Percentiles rank a stretch among this genome's conserved stretches.
phyloP scores from a whole-genome alignment of 2,888 invertebrate genomes.

The Steinernema hermaphroditum region DNA sequence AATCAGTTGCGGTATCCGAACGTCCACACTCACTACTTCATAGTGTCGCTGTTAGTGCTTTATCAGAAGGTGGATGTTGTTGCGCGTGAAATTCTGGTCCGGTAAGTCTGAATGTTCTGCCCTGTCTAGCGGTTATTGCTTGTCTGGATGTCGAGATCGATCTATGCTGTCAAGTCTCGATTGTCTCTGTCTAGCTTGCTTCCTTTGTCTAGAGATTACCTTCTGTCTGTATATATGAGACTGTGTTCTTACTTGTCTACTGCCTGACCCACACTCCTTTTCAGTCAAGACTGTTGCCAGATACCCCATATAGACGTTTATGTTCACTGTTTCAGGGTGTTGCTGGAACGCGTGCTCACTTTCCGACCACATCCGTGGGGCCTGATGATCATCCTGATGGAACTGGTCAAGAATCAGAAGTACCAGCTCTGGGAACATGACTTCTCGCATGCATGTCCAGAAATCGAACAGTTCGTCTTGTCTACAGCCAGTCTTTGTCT shows the following conservation, averaged over 20 bases:
- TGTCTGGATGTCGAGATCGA: background rate
- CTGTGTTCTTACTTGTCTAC: background rate
- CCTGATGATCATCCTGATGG: slow-evolving; percentile 92
- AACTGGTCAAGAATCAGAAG: slow-evolving; percentile 92
- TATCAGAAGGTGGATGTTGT: background rate
- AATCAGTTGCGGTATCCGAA: slow-evolving; percentile 28
- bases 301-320: no score
- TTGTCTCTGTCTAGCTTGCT: background rate
- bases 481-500: background rate
- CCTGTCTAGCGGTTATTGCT: background rate
- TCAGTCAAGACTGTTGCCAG: no score
- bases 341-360: slow-evolving; percentile 88
- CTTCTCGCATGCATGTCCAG: slow-evolving; percentile 96
- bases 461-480: slow-evolving; percentile 66
- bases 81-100: background rate
- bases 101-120: background rate
- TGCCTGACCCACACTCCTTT: background rate
- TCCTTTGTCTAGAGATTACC: background rate
- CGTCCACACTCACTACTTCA: slow-evolving; percentile 18
- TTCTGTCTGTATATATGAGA: background rate
- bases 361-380: slow-evolving; percentile 99
- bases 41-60: background rate
- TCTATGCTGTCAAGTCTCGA: background rate
- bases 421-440: slow-evolving; percentile 98
- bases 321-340: background rate